Evolutionary conservation across 2,113 vertebrate genomes (phyloP).

Genomic region (Sterna hirundo): DNA sequence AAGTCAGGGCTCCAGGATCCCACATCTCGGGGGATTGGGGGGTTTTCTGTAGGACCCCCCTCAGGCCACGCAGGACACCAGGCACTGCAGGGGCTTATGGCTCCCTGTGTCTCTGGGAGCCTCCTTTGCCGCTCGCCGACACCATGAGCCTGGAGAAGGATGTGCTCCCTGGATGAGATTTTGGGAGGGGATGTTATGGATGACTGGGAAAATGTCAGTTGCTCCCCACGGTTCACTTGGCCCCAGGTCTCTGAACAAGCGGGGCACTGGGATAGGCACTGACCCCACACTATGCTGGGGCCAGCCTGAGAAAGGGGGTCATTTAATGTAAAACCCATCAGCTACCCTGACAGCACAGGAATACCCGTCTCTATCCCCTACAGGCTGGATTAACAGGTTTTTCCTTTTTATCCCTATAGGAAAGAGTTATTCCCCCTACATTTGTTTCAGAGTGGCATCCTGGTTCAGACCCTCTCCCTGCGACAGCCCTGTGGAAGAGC

Average conservation of each 20-base stretch:
- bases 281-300: not conserved
- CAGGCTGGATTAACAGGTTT: not conserved
- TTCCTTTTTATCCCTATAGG: not conserved
- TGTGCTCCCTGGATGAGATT: not conserved
- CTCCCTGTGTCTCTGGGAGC: not conserved
- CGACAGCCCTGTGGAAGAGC: rapidly evolving
- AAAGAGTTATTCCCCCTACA: not conserved
- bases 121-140: not conserved
- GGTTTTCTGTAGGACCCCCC: not conserved
- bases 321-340: not conserved
- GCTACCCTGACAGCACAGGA: not conserved
- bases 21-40: rapidly evolving
- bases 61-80: not conserved
- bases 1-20: not conserved
- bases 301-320: not conserved
- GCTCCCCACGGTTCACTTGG: not conserved
- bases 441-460: not conserved
- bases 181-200: not conserved
- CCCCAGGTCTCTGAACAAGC: not conserved
- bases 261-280: rapidly evolving
- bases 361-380: not conserved
- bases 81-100: not conserved
- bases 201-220: not conserved
- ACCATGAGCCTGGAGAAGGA: not conserved
- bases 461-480: not conserved